Conservation (phyloP, 2,888 invertebrate genomes). For the Blera fallax region DNA sequence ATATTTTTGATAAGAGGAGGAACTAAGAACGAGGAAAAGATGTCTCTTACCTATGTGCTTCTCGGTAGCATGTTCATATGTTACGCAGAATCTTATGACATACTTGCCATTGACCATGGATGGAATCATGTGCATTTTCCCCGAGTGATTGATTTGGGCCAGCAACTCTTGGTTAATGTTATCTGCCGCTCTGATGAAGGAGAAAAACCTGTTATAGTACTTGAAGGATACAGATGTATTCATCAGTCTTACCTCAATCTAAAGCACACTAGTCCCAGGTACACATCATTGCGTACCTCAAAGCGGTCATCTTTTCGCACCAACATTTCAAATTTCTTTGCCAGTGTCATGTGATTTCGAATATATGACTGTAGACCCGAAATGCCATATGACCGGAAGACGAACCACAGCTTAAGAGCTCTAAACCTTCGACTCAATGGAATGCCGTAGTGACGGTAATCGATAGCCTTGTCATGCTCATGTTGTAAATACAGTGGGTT, state of each 20-base stretch:
- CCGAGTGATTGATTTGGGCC: slow-evolving; percentile 91
- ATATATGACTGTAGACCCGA: slow-evolving; percentile 92
- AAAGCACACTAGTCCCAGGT: slow-evolving; percentile 90
- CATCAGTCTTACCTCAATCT: slow-evolving; percentile 82
- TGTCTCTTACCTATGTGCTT: slow-evolving; percentile 84
- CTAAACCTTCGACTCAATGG: slow-evolving; percentile 92
- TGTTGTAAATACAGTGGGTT: slow-evolving; percentile 94
- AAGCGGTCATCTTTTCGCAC: slow-evolving; percentile 88
- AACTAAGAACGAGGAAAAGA: background rate
- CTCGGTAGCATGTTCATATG: slow-evolving; percentile 89
- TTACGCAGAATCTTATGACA: slow-evolving; percentile 91
- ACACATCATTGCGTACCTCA: slow-evolving; percentile 89
- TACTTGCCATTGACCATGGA: slow-evolving; percentile 89
- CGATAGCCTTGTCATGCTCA: slow-evolving; percentile 88
- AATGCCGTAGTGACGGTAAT: slow-evolving; percentile 93
- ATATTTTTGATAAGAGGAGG: background rate
- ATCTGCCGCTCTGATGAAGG: slow-evolving; percentile 84
- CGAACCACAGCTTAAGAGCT: slow-evolving; percentile 94
- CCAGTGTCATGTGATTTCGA: slow-evolving; percentile 89
- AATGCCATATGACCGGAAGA: slow-evolving; percentile 90
- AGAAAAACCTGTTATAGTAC: background rate
- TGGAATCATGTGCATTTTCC: slow-evolving; percentile 93
- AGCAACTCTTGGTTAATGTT: slow-evolving; percentile 89
- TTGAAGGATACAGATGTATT: background rate
- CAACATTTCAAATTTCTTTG: slow-evolving; percentile 88